phyloP scores from a whole-genome alignment of 2,797 vertebrate genomes.

The Aplochiton taeniatus region DNA sequence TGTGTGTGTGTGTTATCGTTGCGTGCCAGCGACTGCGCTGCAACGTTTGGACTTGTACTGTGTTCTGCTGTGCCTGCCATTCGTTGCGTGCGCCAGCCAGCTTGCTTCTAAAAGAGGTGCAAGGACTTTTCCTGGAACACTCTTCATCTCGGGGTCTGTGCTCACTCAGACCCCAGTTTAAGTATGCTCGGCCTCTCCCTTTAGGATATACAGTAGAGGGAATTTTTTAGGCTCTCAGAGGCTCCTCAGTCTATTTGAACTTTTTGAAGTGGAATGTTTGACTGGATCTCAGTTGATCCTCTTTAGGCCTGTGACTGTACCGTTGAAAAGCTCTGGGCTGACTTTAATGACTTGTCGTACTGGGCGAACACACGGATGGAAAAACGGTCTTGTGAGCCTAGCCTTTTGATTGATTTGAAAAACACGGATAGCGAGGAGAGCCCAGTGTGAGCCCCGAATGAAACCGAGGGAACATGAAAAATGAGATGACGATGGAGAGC shows the following conservation, averaged over 20 bases:
- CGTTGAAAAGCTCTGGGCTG: slow-evolving; percentile 23
- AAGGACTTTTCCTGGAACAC: background rate
- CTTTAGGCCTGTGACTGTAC: slow-evolving; percentile 31
- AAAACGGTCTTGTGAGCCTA: no score
- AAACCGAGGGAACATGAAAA: slow-evolving; percentile 28
- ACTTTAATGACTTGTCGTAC: slow-evolving; percentile 37
- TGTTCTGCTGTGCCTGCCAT: slow-evolving; percentile 19
- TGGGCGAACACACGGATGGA: no score
- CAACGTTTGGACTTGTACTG: slow-evolving; percentile 2
- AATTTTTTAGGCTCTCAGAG: slow-evolving; percentile 20
- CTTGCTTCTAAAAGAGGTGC: slow-evolving; percentile 16
- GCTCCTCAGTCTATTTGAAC: background rate
- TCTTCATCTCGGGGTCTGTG: slow-evolving; percentile 18
- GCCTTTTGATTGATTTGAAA: no score
- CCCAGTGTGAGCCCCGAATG: no score
- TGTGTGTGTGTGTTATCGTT: slow-evolving; percentile 3
- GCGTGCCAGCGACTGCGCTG: background rate
- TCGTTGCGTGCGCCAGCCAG: slow-evolving; percentile 22
- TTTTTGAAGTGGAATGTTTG: slow-evolving; percentile 36
- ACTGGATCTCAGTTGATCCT: slow-evolving; percentile 30
- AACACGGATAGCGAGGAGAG: background rate
- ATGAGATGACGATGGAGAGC: background rate
- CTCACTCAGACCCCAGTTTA: slow-evolving; percentile 19
- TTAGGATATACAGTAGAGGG: slow-evolving; percentile 1
- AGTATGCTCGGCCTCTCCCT: slow-evolving; percentile 8